These are phyloP conservation scores for Tuberolachnus salignus DNA, from an alignment of 2,888 invertebrate genomes.

Conservation along the genomic window DNA sequence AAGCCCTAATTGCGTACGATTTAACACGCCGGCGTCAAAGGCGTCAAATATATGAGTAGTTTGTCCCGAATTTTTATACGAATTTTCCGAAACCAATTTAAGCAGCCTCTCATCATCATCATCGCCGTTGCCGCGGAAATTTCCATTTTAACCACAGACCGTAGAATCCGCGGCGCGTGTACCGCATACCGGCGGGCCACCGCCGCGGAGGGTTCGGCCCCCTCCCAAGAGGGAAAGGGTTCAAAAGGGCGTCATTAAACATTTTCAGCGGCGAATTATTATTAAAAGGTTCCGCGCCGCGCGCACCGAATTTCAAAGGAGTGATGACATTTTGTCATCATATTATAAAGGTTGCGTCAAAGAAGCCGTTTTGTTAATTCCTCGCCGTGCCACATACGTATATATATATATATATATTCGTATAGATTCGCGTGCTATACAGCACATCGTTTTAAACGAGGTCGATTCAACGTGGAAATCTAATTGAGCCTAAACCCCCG, in stretches of 20 bases:
- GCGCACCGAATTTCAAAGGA: conserved; percentile 36
- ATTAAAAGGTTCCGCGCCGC: conserved; percentile 45
- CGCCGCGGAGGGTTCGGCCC: background rate
- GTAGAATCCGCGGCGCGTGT: background rate
- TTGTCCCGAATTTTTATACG: too few relatives aligned
- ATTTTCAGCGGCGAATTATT: conserved; percentile 55
- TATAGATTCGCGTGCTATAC: background rate
- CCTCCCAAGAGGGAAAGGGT: conserved; percentile 33
- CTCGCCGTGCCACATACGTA: background rate
- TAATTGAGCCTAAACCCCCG: conserved; percentile 55
- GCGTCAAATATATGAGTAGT: too few relatives aligned
- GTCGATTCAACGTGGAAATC: conserved; percentile 48
- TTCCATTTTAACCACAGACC: background rate
- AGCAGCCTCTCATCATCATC: background rate
- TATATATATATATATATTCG: too few relatives aligned
- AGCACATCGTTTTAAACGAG: conserved; percentile 29
- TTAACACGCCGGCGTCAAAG: background rate
- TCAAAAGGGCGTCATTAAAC: conserved; percentile 55
- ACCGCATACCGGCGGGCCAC: background rate
- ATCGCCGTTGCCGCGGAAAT: background rate
- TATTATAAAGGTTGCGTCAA: conserved; percentile 43
- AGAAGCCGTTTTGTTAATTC: conserved; percentile 42
- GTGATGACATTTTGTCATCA: conserved; percentile 54
- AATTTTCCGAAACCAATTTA: background rate
- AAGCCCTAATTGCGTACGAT: background rate